Base-by-base conservation (phyloP, 2,888 invertebrate genomes). In the Dendrolimus houi region DNA sequence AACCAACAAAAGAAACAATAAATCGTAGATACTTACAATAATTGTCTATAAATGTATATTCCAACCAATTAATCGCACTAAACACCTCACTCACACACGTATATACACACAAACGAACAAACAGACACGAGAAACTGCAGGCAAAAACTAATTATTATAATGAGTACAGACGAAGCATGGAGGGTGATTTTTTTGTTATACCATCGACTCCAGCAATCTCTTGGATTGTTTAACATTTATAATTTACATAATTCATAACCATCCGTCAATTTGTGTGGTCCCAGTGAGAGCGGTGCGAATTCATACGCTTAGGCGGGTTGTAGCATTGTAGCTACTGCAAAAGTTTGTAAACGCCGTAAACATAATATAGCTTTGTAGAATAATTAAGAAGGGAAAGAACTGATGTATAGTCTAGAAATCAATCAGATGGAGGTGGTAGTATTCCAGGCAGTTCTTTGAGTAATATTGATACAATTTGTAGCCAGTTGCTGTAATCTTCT, bases 231-330 rank as follows among this genome's bases (percentile, higher is more conserved):
- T 81, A 80, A 79, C 81, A 78, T 83, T 85, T 77, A 79, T 82
- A 83, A 85, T 88, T 87, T 85, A 86, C 87, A 87, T 87, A 87
- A 86, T 86, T 87, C 81, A 85, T 86, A 85, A 85, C 83, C 79
- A 77, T 73, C 73, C 67, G 72, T 65, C 64, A 64, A 59, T 54
- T 57, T 68, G 68, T 59, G 62, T 55, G 75, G 79, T 64, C 52
- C 7, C 13, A 65, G 58, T 78, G 66, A 2, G 2, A 72, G 81
- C 80, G 83, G 62, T 10, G 47, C 47, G 54, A 17, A 54, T 40
- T 6, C 2, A 54, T 29, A 40, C 0, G 41, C 17, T 10, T 10
- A 10, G 6, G 47, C 47, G 29, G 8, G 14, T 54, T 29, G 8
- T 29, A 40, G 8, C n/a, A 10, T 9, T 14, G 14, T 54, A 54